These are phyloP conservation scores for Melanotaenia trifasciata DNA, from an alignment of 2,797 vertebrate genomes.

Conservation along the genomic window DNA sequence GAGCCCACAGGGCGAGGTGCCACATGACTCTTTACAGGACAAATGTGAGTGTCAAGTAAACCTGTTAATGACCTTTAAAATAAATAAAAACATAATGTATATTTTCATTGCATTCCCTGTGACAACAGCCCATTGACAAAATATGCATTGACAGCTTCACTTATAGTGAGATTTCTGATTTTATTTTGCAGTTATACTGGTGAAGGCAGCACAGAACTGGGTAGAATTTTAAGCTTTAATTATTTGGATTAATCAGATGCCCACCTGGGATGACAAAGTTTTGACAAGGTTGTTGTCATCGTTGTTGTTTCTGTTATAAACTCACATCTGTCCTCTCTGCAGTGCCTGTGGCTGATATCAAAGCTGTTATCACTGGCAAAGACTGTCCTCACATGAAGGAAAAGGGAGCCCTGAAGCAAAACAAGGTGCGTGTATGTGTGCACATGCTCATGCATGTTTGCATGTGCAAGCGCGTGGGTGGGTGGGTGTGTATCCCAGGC, in stretches of 20 bases:
- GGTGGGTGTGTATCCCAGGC: slow-evolving; percentile 52
- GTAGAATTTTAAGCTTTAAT: slow-evolving; percentile 47
- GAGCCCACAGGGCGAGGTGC: slow-evolving; percentile 96
- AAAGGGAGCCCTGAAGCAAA: slow-evolving; percentile 99
- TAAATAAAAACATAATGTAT: not conserved
- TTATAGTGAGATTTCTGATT: too few species aligned
- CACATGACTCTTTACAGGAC: slow-evolving; percentile 97
- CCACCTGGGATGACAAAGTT: slow-evolving; percentile 47
- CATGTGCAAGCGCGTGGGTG: slow-evolving; percentile 23
- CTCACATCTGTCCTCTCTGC: slow-evolving; percentile 66
- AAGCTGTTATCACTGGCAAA: slow-evolving; percentile 98
- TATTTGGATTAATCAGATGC: slow-evolving; percentile 24
- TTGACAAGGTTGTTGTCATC: slow-evolving; percentile 14
- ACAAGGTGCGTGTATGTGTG: slow-evolving; percentile 87
- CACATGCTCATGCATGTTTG: slow-evolving; percentile 23
- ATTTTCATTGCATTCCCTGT: too few species aligned
- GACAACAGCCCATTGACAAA: too few species aligned
- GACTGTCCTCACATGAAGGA: slow-evolving; percentile 99
- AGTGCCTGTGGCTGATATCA: slow-evolving; percentile 99
- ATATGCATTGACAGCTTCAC: too few species aligned
- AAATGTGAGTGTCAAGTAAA: slow-evolving; percentile 89
- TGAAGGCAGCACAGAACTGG: slow-evolving; percentile 9
- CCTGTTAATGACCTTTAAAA: not conserved
- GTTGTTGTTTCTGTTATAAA: slow-evolving; percentile 40
- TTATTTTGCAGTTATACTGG: slow-evolving; percentile 1